Percentiles rank a stretch among this genome's conserved stretches.
phyloP scores from a whole-genome alignment of 2,113 vertebrate genomes.

The Lagenorhynchus albirostris region DNA sequence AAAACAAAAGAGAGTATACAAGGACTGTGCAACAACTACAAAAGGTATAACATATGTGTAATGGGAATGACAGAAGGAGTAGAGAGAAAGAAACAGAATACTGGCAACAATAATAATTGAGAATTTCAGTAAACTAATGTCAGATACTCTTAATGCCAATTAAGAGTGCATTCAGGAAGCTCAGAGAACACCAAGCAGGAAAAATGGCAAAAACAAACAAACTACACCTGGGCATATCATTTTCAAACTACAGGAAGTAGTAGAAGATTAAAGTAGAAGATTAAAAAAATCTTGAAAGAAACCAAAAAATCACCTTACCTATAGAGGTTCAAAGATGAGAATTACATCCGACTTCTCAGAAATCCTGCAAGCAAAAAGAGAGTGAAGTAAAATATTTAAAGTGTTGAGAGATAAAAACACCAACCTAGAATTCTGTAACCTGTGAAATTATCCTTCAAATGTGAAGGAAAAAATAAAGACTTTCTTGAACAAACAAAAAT shows the following conservation, averaged over 20 bases:
- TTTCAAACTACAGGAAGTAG: background rate
- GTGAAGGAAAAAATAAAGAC: background rate
- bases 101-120: background rate
- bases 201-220: background rate
- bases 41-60: background rate
- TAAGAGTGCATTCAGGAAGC: background rate
- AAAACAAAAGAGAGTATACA: background rate
- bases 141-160: background rate
- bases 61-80: background rate
- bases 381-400: background rate
- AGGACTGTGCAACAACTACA: background rate
- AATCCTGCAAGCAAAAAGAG: background rate
- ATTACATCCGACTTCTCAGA: background rate
- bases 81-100: background rate
- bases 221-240: background rate
- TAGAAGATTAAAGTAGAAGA: background rate
- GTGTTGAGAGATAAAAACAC: background rate
- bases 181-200: background rate
- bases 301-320: background rate
- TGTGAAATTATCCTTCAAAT: background rate
- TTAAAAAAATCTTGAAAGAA: background rate
- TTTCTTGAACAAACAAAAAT: background rate
- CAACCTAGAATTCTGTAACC: background rate
- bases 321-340: background rate
- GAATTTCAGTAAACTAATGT: background rate